Evolutionary conservation across 2,888 invertebrate species (phyloP).

Genomic region (Tenthredo scrophulariae): DNA sequence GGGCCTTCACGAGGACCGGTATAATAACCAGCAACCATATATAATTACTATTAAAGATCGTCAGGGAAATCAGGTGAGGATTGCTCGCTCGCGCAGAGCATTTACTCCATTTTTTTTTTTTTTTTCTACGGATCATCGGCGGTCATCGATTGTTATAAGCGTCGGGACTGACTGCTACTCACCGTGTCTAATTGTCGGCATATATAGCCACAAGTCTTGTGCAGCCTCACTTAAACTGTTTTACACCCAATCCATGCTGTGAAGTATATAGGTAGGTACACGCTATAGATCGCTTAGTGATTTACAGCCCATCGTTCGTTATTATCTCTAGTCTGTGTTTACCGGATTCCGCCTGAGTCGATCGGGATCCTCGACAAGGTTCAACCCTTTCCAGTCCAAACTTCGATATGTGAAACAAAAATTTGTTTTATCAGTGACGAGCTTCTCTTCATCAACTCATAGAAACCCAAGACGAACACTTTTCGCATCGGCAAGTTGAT

Average conservation of each 20-base stretch:
- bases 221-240: slow-evolving; percentile 27
- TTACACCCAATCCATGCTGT: background rate
- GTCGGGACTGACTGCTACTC: background rate
- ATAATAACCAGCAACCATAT: slow-evolving; percentile 7
- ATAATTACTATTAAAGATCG: slow-evolving; percentile 11
- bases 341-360: slow-evolving; percentile 14
- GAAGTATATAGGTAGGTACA: background rate
- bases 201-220: background rate
- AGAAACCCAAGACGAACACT: background rate
- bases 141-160: slow-evolving; percentile 21
- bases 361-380: background rate
- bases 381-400: background rate
- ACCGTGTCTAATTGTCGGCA: slow-evolving; percentile 33
- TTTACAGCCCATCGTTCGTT: slow-evolving; percentile 25
- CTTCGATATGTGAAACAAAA: background rate
- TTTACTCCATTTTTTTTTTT: background rate
- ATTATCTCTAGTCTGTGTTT: slow-evolving; percentile 47
- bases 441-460: no score
- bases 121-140: background rate
- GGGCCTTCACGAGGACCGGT: background rate
- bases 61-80: slow-evolving; percentile 43
- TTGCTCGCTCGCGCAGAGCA: slow-evolving; percentile 1
- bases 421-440: no score
- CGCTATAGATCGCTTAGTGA: slow-evolving; percentile 26
- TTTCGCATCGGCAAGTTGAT: background rate